These are phyloP conservation scores for Tipula helvola DNA, from an alignment of 2,888 invertebrate species.

Conservation along the genomic window DNA sequence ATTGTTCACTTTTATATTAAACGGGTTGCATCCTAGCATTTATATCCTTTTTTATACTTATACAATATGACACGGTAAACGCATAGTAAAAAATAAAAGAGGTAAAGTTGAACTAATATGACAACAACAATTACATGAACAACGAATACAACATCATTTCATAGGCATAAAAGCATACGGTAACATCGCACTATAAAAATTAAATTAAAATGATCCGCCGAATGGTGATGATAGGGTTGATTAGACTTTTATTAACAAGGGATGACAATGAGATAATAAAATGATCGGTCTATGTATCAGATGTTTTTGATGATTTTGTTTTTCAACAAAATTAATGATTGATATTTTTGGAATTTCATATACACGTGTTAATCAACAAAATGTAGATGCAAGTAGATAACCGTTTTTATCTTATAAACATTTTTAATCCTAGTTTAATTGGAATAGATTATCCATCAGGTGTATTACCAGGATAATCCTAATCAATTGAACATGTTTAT, in stretches of 20 bases:
- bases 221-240: slow-evolving; percentile 8
- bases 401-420: neutral
- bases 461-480: slow-evolving; percentile 4
- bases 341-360: neutral
- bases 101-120: slow-evolving; percentile 8
- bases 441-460: slow-evolving; percentile 8
- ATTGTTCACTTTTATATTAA: neutral
- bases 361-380: neutral
- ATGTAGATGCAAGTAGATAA: neutral
- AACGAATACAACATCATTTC: no score
- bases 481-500: neutral
- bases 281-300: neutral
- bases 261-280: neutral
- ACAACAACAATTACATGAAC: slow-evolving; percentile 6
- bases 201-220: neutral
- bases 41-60: neutral
- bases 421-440: neutral
- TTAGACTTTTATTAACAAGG: neutral
- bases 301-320: slow-evolving; percentile 4
- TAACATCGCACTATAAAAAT: neutral
- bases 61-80: neutral
- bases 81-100: neutral
- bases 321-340: neutral
- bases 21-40: neutral
- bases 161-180: neutral